Conservation (phyloP, 2,113 vertebrate species). For the Scalopus aquaticus region DNA sequence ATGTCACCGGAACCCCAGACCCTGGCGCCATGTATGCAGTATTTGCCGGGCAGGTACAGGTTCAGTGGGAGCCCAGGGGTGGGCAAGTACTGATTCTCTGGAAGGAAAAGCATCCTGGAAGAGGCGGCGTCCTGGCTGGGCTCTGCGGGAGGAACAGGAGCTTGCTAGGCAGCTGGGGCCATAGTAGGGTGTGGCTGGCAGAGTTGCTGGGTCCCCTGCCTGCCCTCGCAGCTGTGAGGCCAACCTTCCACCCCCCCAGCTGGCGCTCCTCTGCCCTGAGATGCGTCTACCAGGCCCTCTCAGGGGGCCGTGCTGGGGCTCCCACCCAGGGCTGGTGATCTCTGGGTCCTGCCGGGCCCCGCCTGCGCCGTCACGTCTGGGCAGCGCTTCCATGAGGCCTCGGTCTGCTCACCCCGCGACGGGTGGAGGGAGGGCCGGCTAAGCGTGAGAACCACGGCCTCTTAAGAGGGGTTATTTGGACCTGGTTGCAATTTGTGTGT, state of each 20-base stretch:
- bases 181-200: neutral
- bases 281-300: neutral
- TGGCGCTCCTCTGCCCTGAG: neutral
- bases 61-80: neutral
- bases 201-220: neutral
- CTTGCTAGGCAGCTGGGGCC: neutral
- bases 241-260: neutral
- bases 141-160: neutral
- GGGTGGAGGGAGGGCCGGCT: too few species aligned
- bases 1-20: neutral
- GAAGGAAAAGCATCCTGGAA: neutral
- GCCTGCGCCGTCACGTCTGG: neutral
- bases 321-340: neutral
- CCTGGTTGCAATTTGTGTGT: neutral
- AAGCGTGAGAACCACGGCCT: rapidly evolving
- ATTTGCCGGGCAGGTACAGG: rapidly evolving
- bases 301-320: neutral
- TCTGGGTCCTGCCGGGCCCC: neutral
- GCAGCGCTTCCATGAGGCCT: neutral
- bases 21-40: rapidly evolving
- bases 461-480: neutral
- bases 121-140: neutral
- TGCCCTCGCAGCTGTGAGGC: neutral
- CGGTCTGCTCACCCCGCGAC: neutral
- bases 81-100: neutral